Conservation (phyloP, 2,888 invertebrate species). For the Folsomia manolachei region DNA sequence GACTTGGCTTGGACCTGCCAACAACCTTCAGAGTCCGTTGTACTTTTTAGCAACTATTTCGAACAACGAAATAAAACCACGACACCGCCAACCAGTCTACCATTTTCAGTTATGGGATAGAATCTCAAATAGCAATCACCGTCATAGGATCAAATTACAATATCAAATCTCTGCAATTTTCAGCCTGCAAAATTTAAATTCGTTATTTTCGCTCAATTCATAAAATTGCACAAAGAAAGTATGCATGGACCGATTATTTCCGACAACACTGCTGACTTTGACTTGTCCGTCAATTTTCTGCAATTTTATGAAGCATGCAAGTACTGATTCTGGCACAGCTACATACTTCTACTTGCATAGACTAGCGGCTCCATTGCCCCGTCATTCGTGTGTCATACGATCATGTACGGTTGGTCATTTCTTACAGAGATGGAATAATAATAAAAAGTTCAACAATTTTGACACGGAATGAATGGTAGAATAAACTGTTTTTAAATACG, state of each 20-base stretch:
- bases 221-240: neutral
- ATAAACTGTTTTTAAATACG: constrained; percentile 1
- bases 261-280: neutral
- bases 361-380: no score
- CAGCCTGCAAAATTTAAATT: no score
- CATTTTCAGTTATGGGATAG: no score
- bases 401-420: no score
- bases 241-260: neutral
- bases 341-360: no score
- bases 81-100: no score
- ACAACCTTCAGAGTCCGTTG: constrained; percentile 1
- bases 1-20: neutral
- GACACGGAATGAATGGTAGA: neutral
- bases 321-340: no score
- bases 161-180: neutral
- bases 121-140: no score
- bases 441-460: neutral
- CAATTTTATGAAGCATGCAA: no score
- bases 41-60: neutral
- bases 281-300: neutral
- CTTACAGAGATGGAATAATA: no score
- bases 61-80: constrained; percentile 4
- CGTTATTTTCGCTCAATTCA: neutral
- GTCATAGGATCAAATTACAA: neutral
- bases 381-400: no score